Percentiles rank a stretch among this genome's conserved stretches.
phyloP scores from a whole-genome alignment of 2,797 vertebrate genomes.

The Vireo griseus region DNA sequence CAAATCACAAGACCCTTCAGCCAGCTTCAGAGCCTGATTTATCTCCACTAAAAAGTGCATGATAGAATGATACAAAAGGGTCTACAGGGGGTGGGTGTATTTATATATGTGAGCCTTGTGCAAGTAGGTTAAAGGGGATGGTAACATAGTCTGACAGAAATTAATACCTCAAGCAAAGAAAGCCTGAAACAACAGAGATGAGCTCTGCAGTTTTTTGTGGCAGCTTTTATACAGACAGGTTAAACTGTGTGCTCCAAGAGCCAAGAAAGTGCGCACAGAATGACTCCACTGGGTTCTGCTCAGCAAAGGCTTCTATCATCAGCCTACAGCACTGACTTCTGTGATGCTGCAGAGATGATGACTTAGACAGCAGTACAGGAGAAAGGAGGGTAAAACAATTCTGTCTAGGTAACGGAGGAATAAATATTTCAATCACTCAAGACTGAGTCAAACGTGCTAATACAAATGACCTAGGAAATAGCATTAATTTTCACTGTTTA shows the following conservation, averaged over 20 bases:
- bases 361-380: neutral
- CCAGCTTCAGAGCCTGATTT: neutral
- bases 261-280: neutral
- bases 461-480: neutral
- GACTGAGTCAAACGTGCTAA: neutral
- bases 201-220: neutral
- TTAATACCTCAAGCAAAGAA: neutral
- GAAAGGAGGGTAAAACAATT: neutral
- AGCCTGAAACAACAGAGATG: neutral
- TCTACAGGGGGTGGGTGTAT: neutral
- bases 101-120: neutral
- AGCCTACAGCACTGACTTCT: neutral
- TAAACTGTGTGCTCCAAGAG: neutral
- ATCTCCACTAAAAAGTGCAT: neutral
- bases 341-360: neutral
- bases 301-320: neutral
- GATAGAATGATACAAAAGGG: neutral
- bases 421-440: neutral
- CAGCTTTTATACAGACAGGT: neutral
- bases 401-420: neutral
- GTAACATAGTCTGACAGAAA: neutral
- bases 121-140: neutral
- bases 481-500: neutral
- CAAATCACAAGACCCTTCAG: neutral
- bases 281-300: neutral